A percentile compares a stretch with the other conserved stretches of the same genome.
These are phyloP conservation scores for Nomada ruficornis DNA, from an alignment of 2,888 invertebrate species.

Conservation along the genomic window DNA sequence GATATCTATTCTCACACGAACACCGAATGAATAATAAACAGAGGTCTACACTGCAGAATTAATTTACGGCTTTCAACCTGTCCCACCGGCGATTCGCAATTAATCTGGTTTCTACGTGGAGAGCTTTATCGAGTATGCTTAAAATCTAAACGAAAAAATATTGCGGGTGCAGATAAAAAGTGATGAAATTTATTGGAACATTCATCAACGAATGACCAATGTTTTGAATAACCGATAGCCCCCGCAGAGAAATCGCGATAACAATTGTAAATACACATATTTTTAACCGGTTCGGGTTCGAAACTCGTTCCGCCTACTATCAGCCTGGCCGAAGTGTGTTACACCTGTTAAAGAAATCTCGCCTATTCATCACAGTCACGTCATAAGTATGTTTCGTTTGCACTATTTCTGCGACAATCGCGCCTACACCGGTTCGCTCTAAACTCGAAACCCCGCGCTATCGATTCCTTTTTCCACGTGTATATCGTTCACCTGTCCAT, in stretches of 20 bases:
- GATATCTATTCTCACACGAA: not conserved
- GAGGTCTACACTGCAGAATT: not conserved
- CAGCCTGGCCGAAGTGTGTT: not conserved
- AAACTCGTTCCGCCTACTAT: slow-evolving; percentile 6
- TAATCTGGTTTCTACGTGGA: not conserved
- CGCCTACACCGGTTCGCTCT: slow-evolving; percentile 13
- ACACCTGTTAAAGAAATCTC: slow-evolving; percentile 38
- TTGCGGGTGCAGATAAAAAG: not conserved
- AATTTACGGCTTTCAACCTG: not conserved
- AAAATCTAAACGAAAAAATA: slow-evolving; percentile 5
- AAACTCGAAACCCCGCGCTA: slow-evolving; percentile 21
- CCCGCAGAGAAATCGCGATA: not conserved
- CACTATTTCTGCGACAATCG: slow-evolving; percentile 23
- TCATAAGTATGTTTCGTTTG: slow-evolving; percentile 25
- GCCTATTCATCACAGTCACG: slow-evolving; percentile 33
- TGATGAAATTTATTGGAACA: slow-evolving; percentile 7
- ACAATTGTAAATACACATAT: slow-evolving; percentile 17
- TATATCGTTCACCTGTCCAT: slow-evolving; percentile 26
- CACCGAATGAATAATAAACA: not conserved
- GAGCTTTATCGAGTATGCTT: not conserved
- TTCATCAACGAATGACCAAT: not conserved
- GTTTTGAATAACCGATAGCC: not conserved
- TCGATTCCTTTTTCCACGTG: slow-evolving; percentile 12
- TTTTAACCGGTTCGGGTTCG: slow-evolving; percentile 11
- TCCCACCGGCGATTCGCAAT: not conserved